These are phyloP conservation scores for Perccottus glenii DNA, from an alignment of 2,113 vertebrate genomes.

Conservation along the genomic window DNA sequence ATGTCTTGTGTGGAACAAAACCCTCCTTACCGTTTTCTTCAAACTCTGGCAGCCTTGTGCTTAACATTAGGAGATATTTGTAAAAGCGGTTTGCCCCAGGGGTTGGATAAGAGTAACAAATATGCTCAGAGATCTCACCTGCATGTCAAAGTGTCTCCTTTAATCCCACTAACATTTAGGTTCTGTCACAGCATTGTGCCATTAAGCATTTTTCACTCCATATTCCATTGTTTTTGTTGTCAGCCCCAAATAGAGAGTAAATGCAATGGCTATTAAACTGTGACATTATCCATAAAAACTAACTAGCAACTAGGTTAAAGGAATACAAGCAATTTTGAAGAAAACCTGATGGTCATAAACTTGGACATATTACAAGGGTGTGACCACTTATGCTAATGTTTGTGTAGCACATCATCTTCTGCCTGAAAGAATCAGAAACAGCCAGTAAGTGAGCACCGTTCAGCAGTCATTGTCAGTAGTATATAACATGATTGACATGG, in stretches of 20 bases:
- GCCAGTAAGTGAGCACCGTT: too few species aligned
- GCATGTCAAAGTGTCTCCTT: conserved; percentile 22
- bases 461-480: too few species aligned
- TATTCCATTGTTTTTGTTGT: conserved; percentile 3
- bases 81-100: conserved; percentile 39
- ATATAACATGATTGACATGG: too few species aligned
- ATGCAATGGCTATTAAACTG: not conserved
- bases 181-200: conserved; percentile 26
- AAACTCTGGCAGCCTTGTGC: conserved; percentile 28
- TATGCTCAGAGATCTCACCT: conserved; percentile 45
- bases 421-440: too few species aligned
- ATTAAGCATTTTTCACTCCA: conserved; percentile 1
- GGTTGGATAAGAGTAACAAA: conserved; percentile 38
- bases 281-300: not conserved
- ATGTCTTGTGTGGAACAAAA: conserved; percentile 45
- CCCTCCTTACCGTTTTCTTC: conserved; percentile 34
- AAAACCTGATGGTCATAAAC: too few species aligned
- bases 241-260: not conserved
- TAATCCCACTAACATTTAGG: conserved; percentile 24
- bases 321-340: too few species aligned
- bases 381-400: too few species aligned
- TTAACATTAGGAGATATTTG: conserved; percentile 47
- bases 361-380: too few species aligned
- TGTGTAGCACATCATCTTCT: too few species aligned
- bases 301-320: too few species aligned